Evolutionary conservation across 2,888 invertebrate species (phyloP), one percentile per base, ranked within the genome.

Genomic region (Acheta domesticus): DNA sequence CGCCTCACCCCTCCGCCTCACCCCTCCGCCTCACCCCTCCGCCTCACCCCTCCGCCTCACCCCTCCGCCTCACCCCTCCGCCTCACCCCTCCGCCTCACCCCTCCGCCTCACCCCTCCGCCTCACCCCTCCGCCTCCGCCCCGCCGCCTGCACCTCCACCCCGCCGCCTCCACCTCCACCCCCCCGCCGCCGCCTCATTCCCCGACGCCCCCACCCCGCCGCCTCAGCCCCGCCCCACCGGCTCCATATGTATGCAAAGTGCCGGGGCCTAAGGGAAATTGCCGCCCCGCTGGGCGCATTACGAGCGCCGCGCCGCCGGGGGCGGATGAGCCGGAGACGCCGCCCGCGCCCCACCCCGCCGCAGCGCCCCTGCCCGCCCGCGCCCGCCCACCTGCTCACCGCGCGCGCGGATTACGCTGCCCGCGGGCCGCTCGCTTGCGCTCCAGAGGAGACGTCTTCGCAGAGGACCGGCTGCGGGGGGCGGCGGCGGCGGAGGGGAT

Each of bases 181-280:
- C 62, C 62, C 3, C 16, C n/a, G 11, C 62, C 62, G 12, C 62
- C 62, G 12, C 3, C 62, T 62, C 19, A n/a, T 4, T 2, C 14
- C 12, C 62, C 62, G 62, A 1, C 19, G 2, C 50, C 2, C 50
- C 12, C 14, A 2, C 62, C 19, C 62, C 2, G 62, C 62, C 62
- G 2, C 62, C 62, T 2, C 62, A 2, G 19, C 19, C 62, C 23
- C 4, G 4, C 62, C 14, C 62, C 62, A 19, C 16, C n/a, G 11
- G 62, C 62, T 62, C 62, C 62, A 62, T 62, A 62, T 62, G 62
- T 62, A 62, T 62, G 62, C 62, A 62, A 62, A 62, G 62, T 62
- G 62, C 62, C 62, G n/a, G 62, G 36, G 62, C 62, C 62, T 62
- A 62, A 62, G 62, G 62, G 62, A 62, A 62, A 62, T 62, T 62